These are phyloP conservation scores for Saccopteryx leptura DNA, from an alignment of 2,113 vertebrate species.

Conservation along the genomic window DNA sequence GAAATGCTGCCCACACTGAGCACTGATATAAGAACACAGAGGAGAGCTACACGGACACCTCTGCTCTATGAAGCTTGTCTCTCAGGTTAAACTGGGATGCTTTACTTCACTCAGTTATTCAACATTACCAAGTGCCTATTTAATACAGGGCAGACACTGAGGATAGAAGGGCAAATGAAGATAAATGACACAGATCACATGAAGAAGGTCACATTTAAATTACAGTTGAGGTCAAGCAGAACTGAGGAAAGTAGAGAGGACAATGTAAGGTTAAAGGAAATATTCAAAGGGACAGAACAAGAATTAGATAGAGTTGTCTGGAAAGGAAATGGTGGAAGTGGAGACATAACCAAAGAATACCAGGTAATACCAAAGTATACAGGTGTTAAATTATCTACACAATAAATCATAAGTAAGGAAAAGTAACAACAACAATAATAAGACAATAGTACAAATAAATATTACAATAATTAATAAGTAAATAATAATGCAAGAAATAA, in stretches of 20 bases:
- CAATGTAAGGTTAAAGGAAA: background rate
- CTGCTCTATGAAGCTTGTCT: background rate
- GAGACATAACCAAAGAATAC: background rate
- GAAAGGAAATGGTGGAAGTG: background rate
- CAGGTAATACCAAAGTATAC: background rate
- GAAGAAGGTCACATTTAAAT: background rate
- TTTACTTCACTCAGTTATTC: background rate
- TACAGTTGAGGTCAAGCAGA: background rate
- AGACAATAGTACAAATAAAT: background rate
- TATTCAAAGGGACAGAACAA: background rate
- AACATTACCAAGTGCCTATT: background rate
- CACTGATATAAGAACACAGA: background rate
- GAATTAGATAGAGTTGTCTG: background rate
- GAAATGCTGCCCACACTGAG: background rate
- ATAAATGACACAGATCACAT: background rate
- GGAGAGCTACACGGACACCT: background rate
- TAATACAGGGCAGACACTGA: background rate
- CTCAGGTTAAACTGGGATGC: background rate
- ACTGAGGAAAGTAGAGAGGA: background rate
- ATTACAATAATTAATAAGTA: background rate
- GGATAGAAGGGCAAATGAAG: background rate
- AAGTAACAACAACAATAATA: background rate
- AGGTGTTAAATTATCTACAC: background rate
- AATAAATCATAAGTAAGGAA: background rate
- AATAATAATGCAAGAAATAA: background rate